These are phyloP conservation scores for Narcine bancroftii DNA, from an alignment of 2,113 vertebrate genomes.

Conservation along the genomic window DNA sequence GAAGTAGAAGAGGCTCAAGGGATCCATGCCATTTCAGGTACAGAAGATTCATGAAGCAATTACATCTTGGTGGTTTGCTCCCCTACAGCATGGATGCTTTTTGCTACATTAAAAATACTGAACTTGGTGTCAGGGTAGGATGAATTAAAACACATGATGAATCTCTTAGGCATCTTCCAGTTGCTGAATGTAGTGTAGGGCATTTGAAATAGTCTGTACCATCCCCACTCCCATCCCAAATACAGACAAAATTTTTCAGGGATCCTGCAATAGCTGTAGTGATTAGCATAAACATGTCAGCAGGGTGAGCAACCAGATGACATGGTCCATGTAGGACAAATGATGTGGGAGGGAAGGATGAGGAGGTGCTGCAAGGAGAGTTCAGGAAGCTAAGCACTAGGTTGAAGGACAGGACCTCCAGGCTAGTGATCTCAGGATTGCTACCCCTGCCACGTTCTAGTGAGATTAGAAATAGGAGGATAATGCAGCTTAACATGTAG, in stretches of 20 bases:
- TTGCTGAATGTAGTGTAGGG: not conserved
- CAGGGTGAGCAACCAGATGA: not conserved
- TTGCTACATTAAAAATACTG: not conserved
- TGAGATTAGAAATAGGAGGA: too few relatives aligned
- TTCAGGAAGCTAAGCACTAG: too few relatives aligned
- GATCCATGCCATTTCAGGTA: not conserved
- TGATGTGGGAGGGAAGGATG: too few relatives aligned
- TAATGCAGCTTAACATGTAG: too few relatives aligned
- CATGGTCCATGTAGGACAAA: too few relatives aligned
- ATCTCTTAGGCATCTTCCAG: not conserved
- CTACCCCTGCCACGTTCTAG: too few relatives aligned
- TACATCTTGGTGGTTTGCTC: not conserved
- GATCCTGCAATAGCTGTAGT: not conserved
- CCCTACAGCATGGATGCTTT: not conserved
- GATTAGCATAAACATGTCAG: not conserved
- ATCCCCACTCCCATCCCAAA: not conserved
- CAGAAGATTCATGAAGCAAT: not conserved
- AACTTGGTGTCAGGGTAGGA: not conserved
- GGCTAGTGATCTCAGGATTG: too few relatives aligned
- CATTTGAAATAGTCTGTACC: not conserved
- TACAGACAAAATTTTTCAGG: not conserved
- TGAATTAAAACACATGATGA: not conserved
- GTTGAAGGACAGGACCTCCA: too few relatives aligned
- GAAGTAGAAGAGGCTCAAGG: not conserved
- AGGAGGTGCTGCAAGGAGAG: too few relatives aligned